A percentile compares a stretch with the other conserved stretches of the same genome.
These are phyloP conservation scores for Acrossocheilus wenchowensis DNA, from an alignment of 2,797 vertebrate species.

Conservation along the genomic window DNA sequence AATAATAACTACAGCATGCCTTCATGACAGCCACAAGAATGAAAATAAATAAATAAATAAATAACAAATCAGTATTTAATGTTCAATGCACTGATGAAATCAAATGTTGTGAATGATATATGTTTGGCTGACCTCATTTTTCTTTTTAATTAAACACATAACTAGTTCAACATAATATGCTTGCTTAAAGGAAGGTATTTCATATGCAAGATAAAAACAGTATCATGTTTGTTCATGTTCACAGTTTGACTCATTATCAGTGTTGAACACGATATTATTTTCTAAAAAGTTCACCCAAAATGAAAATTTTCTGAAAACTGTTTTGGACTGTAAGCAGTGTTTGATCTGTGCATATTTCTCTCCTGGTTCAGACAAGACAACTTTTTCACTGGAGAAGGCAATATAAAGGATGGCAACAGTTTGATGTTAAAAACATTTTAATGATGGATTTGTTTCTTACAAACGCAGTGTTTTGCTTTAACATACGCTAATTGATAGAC, in stretches of 20 bases:
- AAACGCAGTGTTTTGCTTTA: background rate
- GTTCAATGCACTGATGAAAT: background rate
- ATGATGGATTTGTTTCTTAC: background rate
- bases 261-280: constrained; percentile 29
- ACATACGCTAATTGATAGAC: background rate
- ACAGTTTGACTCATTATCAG: constrained; percentile 39
- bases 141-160: background rate
- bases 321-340: background rate
- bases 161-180: background rate
- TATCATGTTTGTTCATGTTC: background rate
- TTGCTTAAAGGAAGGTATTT: background rate
- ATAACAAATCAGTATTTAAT: background rate
- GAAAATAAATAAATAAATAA: constrained; percentile 11
- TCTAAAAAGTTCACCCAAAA: constrained; percentile 24
- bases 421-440: background rate
- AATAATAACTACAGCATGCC: constrained; percentile 49
- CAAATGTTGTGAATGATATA: background rate
- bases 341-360: background rate
- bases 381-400: background rate
- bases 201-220: background rate
- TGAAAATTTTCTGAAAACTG: no score
- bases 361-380: background rate
- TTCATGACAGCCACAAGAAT: constrained; percentile 10
- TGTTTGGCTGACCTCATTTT: background rate
- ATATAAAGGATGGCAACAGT: background rate